phyloP scores from a whole-genome alignment of 2,113 vertebrate species.

The Trogon surrucura region DNA sequence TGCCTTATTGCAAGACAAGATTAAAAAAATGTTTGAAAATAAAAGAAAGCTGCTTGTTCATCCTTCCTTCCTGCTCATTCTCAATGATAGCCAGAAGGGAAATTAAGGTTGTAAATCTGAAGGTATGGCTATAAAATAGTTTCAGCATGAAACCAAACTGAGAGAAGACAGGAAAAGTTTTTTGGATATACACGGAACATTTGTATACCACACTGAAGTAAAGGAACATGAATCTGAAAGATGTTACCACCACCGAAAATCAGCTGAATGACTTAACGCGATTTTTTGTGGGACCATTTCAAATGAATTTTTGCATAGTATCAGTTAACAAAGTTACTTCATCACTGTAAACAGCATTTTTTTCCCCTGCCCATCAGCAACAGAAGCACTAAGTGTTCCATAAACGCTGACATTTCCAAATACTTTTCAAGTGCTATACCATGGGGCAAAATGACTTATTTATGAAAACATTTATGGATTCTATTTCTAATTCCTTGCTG shows the following conservation, averaged over 20 bases:
- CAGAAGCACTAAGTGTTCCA: neutral
- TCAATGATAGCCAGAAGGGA: constrained; percentile 25
- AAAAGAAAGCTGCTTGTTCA: neutral
- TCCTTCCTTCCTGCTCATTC: neutral
- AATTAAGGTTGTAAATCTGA: constrained; percentile 54
- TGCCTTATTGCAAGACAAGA: neutral
- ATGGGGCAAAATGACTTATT: neutral
- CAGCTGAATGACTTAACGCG: neutral
- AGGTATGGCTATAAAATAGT: neutral
- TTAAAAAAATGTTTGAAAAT: neutral
- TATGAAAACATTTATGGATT: neutral
- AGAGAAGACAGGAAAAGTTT: neutral
- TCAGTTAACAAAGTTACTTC: neutral
- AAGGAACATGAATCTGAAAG: neutral
- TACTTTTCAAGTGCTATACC: neutral
- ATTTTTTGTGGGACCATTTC: neutral
- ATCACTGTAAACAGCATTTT: neutral
- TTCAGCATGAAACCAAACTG: neutral
- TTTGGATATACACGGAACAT: neutral
- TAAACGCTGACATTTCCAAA: neutral
- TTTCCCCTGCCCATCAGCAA: neutral
- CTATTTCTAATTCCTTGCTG: neutral
- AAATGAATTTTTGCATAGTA: neutral
- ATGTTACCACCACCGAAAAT: neutral
- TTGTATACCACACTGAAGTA: neutral